These are phyloP conservation scores for Drosophila affinis DNA, from an alignment of 2,888 invertebrate species.

Conservation along the genomic window DNA sequence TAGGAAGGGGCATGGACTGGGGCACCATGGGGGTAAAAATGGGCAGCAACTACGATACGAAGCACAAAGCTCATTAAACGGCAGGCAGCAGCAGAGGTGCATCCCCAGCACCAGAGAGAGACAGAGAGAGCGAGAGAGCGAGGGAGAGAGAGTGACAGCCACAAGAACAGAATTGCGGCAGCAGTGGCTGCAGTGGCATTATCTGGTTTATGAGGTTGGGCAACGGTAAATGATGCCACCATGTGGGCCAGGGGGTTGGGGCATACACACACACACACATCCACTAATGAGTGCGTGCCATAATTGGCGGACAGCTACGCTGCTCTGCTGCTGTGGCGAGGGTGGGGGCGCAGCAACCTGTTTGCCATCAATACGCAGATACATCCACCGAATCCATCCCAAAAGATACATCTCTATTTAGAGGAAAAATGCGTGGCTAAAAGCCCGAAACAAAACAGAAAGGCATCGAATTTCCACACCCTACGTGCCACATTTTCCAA, in stretches of 20 bases:
- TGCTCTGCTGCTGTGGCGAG: background rate
- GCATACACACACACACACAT: conserved; percentile 11
- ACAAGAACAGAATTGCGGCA: conserved; percentile 43
- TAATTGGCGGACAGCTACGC: conserved; percentile 47
- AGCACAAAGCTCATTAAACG: conserved; percentile 43
- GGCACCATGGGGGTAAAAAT: conserved; percentile 8
- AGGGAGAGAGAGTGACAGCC: conserved; percentile 4
- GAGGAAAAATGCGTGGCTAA: background rate
- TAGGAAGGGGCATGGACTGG: conserved; percentile 2
- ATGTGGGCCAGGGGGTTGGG: conserved; percentile 6
- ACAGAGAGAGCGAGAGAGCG: background rate
- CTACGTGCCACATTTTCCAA: conserved; percentile 6
- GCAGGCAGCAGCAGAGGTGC: conserved; percentile 9
- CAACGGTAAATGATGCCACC: conserved; percentile 59
- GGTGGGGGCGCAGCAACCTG: conserved; percentile 22
- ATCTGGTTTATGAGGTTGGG: conserved; percentile 66
- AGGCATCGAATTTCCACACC: background rate
- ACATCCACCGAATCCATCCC: too few species aligned
- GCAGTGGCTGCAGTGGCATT: conserved; percentile 47
- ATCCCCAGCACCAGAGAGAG: conserved; percentile 10
- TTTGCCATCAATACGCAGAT: conserved; percentile 4
- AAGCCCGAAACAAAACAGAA: background rate
- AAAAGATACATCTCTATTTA: too few species aligned
- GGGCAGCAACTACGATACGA: conserved; percentile 3
- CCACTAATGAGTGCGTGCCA: conserved; percentile 60